These are phyloP conservation scores for Eubasilissa regina DNA, from an alignment of 1,140 invertebrate genomes.

Conservation along the genomic window DNA sequence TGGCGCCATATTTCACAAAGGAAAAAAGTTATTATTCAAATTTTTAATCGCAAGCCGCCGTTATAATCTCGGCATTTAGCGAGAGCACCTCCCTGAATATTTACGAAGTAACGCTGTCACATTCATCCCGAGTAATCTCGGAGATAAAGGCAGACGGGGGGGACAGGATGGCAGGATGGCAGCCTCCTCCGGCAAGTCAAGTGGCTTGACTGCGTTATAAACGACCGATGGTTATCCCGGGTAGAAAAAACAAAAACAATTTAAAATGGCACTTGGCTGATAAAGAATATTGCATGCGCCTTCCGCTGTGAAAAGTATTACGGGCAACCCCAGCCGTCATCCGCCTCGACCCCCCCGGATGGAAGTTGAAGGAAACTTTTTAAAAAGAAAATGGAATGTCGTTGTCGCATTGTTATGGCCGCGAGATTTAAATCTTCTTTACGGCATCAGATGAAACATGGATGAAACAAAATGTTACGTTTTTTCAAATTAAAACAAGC, in stretches of 20 bases:
- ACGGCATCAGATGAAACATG: background rate
- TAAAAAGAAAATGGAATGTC: conserved; percentile 44
- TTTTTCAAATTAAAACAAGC: conserved; percentile 32
- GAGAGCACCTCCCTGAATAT: conserved; percentile 47
- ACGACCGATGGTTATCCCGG: conserved; percentile 56
- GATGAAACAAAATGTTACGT: conserved; percentile 34
- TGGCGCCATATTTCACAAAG: conserved; percentile 48
- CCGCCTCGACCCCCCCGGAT: background rate
- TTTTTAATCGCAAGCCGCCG: conserved; percentile 48
- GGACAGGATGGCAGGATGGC: conserved; percentile 25
- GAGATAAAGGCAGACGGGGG: conserved; percentile 32
- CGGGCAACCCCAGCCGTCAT: conserved; percentile 16
- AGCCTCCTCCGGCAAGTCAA: conserved; percentile 29
- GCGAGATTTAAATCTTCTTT: conserved; percentile 48
- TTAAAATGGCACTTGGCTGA: conserved; percentile 50
- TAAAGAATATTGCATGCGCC: conserved; percentile 49
- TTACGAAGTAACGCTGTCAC: conserved; percentile 56
- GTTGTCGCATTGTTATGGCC: conserved; percentile 46
- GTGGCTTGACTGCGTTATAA: conserved; percentile 50
- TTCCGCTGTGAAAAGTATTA: conserved; percentile 4
- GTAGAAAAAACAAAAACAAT: conserved; percentile 55
- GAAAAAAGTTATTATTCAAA: conserved; percentile 49
- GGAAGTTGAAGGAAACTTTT: conserved; percentile 41
- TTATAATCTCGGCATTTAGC: conserved; percentile 53
- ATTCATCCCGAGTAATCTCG: conserved; percentile 53